Percentiles rank a stretch among this genome's conserved stretches.
These are phyloP conservation scores for Tanypteryx hageni DNA, from an alignment of 2,888 invertebrate genomes.

Conservation along the genomic window DNA sequence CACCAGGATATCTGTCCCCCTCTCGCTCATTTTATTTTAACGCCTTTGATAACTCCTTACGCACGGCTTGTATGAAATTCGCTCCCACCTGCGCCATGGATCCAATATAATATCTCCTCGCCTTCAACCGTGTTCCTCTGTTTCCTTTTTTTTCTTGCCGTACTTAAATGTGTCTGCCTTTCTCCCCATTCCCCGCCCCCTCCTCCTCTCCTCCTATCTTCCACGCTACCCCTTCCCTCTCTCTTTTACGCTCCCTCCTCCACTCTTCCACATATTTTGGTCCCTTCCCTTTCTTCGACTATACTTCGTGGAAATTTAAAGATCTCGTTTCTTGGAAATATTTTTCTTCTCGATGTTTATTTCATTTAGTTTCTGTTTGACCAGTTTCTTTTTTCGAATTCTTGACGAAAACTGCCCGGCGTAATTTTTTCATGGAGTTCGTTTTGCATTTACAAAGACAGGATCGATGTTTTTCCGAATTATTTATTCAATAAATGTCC, in stretches of 20 bases:
- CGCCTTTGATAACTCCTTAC: conserved; percentile 32
- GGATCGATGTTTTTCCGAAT: too few relatives aligned
- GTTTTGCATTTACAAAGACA: too few relatives aligned
- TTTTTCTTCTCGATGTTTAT: background rate
- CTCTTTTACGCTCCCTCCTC: background rate
- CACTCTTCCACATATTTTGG: background rate
- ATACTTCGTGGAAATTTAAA: background rate
- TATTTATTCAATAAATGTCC: too few relatives aligned
- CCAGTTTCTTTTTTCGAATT: too few relatives aligned
- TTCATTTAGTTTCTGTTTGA: too few relatives aligned
- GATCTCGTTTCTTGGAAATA: background rate
- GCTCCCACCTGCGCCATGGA: conserved; percentile 12
- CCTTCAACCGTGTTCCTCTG: background rate
- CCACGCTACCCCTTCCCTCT: background rate
- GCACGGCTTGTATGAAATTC: background rate
- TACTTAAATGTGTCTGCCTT: background rate
- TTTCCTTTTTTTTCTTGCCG: background rate
- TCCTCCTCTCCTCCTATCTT: background rate
- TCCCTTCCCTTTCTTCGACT: background rate
- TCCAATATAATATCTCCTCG: conserved; percentile 29
- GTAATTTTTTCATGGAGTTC: background rate
- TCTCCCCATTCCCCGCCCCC: background rate
- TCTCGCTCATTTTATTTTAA: conserved; percentile 24
- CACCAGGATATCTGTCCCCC: conserved; percentile 32
- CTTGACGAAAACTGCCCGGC: background rate